These are phyloP conservation scores for Ecdyonurus torrentis DNA, from an alignment of 2,888 invertebrate species.

Conservation along the genomic window DNA sequence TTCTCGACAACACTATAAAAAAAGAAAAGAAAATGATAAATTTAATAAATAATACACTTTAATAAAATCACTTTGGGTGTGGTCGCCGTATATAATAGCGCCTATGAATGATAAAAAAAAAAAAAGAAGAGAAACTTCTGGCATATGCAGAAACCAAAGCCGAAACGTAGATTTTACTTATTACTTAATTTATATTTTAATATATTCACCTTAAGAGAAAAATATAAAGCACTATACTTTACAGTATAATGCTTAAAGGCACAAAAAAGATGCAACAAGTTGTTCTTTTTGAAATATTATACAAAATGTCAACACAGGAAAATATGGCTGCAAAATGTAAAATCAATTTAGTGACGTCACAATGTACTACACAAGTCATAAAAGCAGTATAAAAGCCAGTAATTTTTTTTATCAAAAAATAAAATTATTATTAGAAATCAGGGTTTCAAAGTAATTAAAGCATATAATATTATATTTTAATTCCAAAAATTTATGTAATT, in stretches of 20 bases:
- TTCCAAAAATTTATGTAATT: background rate
- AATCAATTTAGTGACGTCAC: background rate
- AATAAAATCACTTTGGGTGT: background rate
- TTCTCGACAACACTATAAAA: conserved; percentile 14
- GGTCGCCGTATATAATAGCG: too few relatives aligned
- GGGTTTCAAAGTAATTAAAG: background rate
- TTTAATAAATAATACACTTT: too few relatives aligned
- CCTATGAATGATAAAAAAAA: background rate
- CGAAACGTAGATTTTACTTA: background rate
- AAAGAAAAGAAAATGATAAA: conserved; percentile 5
- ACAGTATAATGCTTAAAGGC: background rate
- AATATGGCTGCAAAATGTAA: background rate
- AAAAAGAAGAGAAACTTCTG: background rate
- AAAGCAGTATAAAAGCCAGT: too few relatives aligned
- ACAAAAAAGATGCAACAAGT: conserved; percentile 2
- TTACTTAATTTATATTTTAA: background rate
- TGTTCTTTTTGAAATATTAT: background rate
- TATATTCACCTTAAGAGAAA: background rate
- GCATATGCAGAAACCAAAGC: background rate
- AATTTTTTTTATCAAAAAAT: too few relatives aligned
- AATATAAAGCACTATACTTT: background rate
- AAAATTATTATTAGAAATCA: too few relatives aligned
- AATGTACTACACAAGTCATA: too few relatives aligned
- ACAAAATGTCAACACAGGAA: background rate
- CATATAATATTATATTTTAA: background rate